These are phyloP conservation scores for Pollenia amentaria DNA, from an alignment of 2,888 invertebrate genomes.

Conservation along the genomic window DNA sequence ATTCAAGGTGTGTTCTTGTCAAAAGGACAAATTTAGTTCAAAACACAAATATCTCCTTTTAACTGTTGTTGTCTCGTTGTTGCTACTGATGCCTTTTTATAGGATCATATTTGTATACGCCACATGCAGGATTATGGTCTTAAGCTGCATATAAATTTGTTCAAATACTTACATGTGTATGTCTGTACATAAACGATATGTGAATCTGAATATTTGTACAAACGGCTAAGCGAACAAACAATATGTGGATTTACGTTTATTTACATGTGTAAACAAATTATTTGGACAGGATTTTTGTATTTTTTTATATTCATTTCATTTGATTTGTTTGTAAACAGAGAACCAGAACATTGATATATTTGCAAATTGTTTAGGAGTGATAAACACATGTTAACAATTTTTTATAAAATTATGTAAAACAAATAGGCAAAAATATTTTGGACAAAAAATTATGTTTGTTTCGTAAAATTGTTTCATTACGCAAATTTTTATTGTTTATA, in stretches of 20 bases:
- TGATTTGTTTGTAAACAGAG: not conserved
- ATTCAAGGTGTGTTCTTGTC: conserved; percentile 65
- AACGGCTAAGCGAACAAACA: conserved; percentile 43
- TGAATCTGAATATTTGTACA: conserved; percentile 16
- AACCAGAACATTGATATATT: conserved; percentile 12
- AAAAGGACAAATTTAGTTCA: conserved; percentile 46
- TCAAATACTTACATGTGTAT: not conserved
- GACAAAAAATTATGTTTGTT: too few relatives aligned
- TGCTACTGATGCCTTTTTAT: not conserved
- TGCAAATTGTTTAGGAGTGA: conserved; percentile 20
- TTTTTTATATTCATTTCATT: conserved; percentile 10
- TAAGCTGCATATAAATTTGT: conserved; percentile 36
- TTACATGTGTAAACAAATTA: conserved; percentile 51
- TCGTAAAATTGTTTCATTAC: too few relatives aligned
- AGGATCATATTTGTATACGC: conserved; percentile 55
- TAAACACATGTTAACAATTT: conserved; percentile 27
- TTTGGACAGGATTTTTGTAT: conserved; percentile 21
- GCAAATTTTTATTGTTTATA: too few relatives aligned
- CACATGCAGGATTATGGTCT: conserved; percentile 64
- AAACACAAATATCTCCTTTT: conserved; percentile 27
- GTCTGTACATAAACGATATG: not conserved
- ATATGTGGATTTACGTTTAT: conserved; percentile 52
- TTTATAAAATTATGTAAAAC: not conserved
- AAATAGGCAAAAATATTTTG: not conserved
- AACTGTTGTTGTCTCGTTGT: not conserved